Base-by-base conservation (phyloP, 2,113 vertebrate species). In the Scomber colias region DNA sequence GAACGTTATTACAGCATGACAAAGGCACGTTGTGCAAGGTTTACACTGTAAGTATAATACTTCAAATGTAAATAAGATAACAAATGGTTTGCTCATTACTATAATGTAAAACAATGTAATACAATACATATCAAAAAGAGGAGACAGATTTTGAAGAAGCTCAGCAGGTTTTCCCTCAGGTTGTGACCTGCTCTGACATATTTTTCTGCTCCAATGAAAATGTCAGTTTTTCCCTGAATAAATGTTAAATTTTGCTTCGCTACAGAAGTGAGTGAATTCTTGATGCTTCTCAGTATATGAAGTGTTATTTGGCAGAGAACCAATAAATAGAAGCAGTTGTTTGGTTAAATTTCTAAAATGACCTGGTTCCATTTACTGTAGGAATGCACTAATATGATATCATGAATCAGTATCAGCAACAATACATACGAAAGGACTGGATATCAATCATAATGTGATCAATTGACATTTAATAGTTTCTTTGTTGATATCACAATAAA, bases 171-270 rank as follows among this genome's bases (percentile, higher is more conserved):
- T n/a, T 13, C 63, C 70, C 71, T 27, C 60, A 63, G 66, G 76
- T 56, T 48, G 16, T 27, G 62, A 79, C 27, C 73, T 2, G 35
- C 71, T 64, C 8, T 11, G 17, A 74, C 64, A 70, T 75, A 77
- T 68, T 66, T 77, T 79, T 40, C 77, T 66, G 72, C 71, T 81
- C 78, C 48, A 57, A 60, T 66, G 49, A 27, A 27, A 71, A 76
- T 0, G 71, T 71, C 55, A 56, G 14, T 55, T 44, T 81, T 61
- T 13, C 50, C 4, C 2, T 9, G 48, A 24, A 30, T 74, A 50
- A 27, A 60, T 40, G 30, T 73, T 50, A n/a, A 17, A 62, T 19
- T 74, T 44, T n/a, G 7, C 15, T 70, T 11, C 49, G 10, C 35
- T 40, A 8, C 35, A 21, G 55, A 5, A 21, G 11, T 27, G 40